Conservation (phyloP, 1,140 invertebrate species). For the Aphis gossypii region DNA sequence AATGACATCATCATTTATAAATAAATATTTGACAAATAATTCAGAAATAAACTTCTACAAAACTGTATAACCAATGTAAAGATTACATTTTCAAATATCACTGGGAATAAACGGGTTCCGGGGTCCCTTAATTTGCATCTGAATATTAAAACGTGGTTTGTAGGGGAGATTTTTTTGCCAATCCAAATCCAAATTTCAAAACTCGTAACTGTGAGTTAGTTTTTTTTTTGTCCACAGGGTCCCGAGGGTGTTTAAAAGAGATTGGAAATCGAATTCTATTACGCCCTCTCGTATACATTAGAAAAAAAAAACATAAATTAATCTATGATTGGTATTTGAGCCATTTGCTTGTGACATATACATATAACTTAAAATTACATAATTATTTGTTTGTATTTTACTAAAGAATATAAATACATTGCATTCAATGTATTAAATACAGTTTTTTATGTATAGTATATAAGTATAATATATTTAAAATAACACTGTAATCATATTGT, state of each 20-base stretch:
- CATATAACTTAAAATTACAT: background rate
- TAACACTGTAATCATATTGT: background rate
- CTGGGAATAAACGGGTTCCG: background rate
- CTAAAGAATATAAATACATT: background rate
- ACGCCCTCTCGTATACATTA: background rate
- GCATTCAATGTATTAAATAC: background rate
- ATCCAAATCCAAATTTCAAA: slow-evolving; percentile 45
- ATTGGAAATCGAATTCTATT: slow-evolving; percentile 49
- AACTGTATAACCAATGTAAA: background rate
- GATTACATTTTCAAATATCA: slow-evolving; percentile 52
- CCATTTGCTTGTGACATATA: background rate
- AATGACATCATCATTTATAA: background rate
- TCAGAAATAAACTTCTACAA: background rate
- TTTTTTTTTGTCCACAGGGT: slow-evolving; percentile 26
- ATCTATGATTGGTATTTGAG: slow-evolving; percentile 50
- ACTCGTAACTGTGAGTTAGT: background rate
- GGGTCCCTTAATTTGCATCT: slow-evolving; percentile 54
- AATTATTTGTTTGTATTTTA: background rate
- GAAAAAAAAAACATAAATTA: slow-evolving; percentile 39
- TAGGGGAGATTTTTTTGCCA: slow-evolving; percentile 48
- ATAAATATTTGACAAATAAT: slow-evolving; percentile 29
- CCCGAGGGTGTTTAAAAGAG: slow-evolving; percentile 33
- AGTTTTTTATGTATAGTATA: background rate
- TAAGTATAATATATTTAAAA: background rate
- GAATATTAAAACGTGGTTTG: slow-evolving; percentile 54